A percentile compares a stretch with the other conserved stretches of the same genome.
Evolutionary conservation across 2,888 invertebrate species (phyloP).

Genomic region (Lacanobia oleracea): DNA sequence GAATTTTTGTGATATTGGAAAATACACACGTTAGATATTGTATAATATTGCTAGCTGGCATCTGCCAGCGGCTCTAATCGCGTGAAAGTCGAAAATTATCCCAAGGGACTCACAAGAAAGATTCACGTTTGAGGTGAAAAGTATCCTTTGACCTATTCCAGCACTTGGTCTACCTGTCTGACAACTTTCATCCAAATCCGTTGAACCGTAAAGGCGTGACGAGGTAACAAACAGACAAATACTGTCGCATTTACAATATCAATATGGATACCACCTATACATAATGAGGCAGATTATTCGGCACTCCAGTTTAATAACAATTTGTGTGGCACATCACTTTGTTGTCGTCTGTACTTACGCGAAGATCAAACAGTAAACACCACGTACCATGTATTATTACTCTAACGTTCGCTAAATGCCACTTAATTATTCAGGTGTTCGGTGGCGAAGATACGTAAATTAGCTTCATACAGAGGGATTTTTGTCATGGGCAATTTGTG

Average conservation of each 20-base stretch:
- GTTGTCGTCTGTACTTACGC: slow-evolving; percentile 26
- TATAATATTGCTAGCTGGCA: too few relatives aligned
- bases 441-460: slow-evolving; percentile 39
- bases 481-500: too few relatives aligned
- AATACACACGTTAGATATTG: slow-evolving; percentile 1
- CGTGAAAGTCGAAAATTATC: too few relatives aligned
- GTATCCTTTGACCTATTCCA: too few relatives aligned
- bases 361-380: slow-evolving; percentile 23
- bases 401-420: slow-evolving; percentile 35
- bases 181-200: too few relatives aligned
- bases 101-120: too few relatives aligned
- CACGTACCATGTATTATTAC: slow-evolving; percentile 22
- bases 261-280: background rate
- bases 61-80: too few relatives aligned
- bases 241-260: background rate
- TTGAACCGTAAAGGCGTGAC: too few relatives aligned
- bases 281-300: slow-evolving; percentile 3
- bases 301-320: slow-evolving; percentile 8
- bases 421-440: slow-evolving; percentile 49
- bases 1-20: slow-evolving; percentile 11
- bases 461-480: background rate
- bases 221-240: too few relatives aligned
- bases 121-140: too few relatives aligned
- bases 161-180: too few relatives aligned
- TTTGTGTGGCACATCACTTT: slow-evolving; percentile 19